Evolutionary conservation across 2,113 vertebrate genomes (phyloP).

Genomic region (Australoheros scitulus): DNA sequence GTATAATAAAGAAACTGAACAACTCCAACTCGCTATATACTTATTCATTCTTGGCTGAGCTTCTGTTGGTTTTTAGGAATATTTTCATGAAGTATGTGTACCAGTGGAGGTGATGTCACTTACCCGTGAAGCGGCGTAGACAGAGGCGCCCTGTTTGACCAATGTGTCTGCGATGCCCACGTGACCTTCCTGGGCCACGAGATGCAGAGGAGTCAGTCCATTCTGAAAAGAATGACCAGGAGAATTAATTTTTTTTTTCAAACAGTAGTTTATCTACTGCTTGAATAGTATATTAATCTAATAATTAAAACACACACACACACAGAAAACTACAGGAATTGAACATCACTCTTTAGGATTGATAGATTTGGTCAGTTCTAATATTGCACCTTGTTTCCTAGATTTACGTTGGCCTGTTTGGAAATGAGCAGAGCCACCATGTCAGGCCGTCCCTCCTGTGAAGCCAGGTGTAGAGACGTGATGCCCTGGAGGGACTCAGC

Average conservation of each 20-base stretch:
- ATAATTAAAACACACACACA: background rate
- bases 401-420: constrained; percentile 91
- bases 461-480: constrained; percentile 92
- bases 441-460: constrained; percentile 91
- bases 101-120: constrained; percentile 22
- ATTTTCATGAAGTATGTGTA: background rate
- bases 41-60: no score
- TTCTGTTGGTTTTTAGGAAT: no score
- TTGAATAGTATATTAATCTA: background rate
- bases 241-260: background rate
- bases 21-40: background rate
- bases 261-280: background rate
- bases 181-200: constrained; percentile 95
- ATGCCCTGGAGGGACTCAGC: constrained; percentile 91
- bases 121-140: constrained; percentile 91
- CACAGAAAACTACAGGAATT: background rate
- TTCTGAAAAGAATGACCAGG: constrained; percentile 76
- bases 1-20: background rate
- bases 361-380: background rate
- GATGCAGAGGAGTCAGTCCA: constrained; percentile 93
- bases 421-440: constrained; percentile 93
- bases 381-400: constrained; percentile 90
- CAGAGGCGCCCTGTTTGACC: constrained; percentile 89
- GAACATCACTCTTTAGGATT: background rate
- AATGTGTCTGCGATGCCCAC: constrained; percentile 91